phyloP scores from a whole-genome alignment of 2,797 vertebrate genomes.

The Acomys russatus region DNA sequence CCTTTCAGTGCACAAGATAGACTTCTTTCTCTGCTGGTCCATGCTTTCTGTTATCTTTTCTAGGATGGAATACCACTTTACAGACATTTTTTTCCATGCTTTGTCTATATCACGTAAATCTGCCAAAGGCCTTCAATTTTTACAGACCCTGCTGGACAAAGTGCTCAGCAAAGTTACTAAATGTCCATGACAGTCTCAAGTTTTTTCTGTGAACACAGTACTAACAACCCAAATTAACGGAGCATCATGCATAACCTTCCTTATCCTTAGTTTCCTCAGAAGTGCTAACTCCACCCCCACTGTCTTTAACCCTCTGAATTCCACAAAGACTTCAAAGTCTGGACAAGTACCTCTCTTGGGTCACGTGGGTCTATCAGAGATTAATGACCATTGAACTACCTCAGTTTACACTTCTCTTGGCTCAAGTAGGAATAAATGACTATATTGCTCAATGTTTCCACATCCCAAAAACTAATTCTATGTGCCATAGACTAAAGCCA shows the following conservation, averaged over 20 bases:
- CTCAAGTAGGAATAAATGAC: no score
- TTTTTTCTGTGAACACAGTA: background rate
- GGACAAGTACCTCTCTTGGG: background rate
- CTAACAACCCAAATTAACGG: background rate
- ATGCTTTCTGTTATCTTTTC: background rate
- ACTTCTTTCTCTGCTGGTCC: background rate
- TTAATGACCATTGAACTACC: background rate
- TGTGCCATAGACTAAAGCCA: no score
- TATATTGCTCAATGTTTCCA: no score
- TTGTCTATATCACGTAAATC: background rate
- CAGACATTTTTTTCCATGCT: background rate
- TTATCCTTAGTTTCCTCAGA: background rate
- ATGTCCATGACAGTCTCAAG: background rate
- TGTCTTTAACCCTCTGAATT: background rate
- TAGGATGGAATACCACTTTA: background rate
- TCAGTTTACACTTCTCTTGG: background rate
- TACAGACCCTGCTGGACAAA: background rate
- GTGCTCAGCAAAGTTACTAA: background rate
- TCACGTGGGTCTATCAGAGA: background rate
- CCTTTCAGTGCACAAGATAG: background rate
- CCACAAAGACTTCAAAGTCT: background rate
- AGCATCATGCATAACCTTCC: background rate
- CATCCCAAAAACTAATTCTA: no score
- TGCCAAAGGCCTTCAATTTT: background rate
- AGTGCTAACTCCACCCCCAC: background rate